Percentiles rank a stretch among this genome's conserved stretches.
These are phyloP conservation scores for Bombus confusus DNA, from an alignment of 1,140 invertebrate species.

Conservation along the genomic window DNA sequence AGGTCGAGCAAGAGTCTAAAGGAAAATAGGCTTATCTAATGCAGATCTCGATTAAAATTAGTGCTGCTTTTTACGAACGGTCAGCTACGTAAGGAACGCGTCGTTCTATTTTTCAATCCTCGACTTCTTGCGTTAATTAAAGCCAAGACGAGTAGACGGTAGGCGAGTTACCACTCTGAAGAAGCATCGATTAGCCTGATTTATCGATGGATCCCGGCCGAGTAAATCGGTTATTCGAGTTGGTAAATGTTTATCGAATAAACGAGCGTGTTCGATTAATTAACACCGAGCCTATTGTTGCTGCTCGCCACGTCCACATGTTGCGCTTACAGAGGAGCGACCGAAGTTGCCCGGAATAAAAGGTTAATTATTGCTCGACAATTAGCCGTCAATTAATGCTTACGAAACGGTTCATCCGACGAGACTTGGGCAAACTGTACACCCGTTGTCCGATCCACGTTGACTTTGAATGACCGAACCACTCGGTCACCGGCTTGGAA, in stretches of 20 bases:
- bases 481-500: not conserved
- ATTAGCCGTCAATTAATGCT: conserved; percentile 57
- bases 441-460: not conserved
- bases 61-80: too few relatives aligned
- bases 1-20: too few relatives aligned
- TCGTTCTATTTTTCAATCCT: too few relatives aligned
- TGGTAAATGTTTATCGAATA: conserved; percentile 62
- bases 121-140: not conserved
- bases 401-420: conserved; percentile 14
- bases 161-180: not conserved
- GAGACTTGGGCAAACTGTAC: conserved; percentile 3
- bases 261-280: conserved; percentile 57
- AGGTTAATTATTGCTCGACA: conserved; percentile 59
- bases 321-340: conserved; percentile 4
- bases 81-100: too few relatives aligned
- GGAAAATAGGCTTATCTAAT: too few relatives aligned
- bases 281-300: conserved; percentile 52
- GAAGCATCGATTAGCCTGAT: not conserved
- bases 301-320: conserved; percentile 25
- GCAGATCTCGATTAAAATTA: too few relatives aligned
- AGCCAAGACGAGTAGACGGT: not conserved
- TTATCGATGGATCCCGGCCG: not conserved
- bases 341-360: conserved; percentile 21
- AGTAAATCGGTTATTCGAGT: conserved; percentile 12
- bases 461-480: conserved; percentile 12